Evolutionary conservation across 1,140 invertebrate genomes (phyloP).

Genomic region (Trichomalopsis sarcophagae): DNA sequence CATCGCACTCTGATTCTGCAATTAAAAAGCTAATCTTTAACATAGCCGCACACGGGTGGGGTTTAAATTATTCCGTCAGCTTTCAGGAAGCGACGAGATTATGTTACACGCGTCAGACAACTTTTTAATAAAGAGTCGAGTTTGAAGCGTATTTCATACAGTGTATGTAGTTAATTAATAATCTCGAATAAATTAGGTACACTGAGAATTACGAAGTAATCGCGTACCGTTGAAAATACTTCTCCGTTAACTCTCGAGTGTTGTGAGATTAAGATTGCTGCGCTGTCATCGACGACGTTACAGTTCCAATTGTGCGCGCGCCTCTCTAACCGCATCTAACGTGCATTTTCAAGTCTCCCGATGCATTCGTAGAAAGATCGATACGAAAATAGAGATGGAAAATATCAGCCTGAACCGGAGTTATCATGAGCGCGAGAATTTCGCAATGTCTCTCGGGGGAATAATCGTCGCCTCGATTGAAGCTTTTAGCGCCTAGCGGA

Average conservation of each 20-base stretch:
- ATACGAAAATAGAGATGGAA: too few relatives aligned
- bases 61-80: neutral
- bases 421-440: neutral
- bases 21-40: too few relatives aligned
- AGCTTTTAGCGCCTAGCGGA: neutral
- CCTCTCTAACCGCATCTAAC: neutral
- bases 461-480: slow-evolving; percentile 14
- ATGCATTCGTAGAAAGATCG: neutral
- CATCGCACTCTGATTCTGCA: too few relatives aligned
- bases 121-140: neutral
- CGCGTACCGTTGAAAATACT: too few relatives aligned
- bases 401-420: too few relatives aligned
- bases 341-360: neutral
- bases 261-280: neutral
- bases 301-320: neutral
- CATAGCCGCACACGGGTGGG: too few relatives aligned
- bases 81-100: neutral
- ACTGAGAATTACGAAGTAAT: neutral
- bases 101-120: neutral
- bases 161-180: neutral
- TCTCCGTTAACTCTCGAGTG: neutral
- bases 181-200: neutral
- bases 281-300: neutral
- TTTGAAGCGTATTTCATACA: neutral
- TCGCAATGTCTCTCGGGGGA: neutral